phyloP scores from a whole-genome alignment of 2,797 vertebrate species.

The Muscicapa striata region DNA sequence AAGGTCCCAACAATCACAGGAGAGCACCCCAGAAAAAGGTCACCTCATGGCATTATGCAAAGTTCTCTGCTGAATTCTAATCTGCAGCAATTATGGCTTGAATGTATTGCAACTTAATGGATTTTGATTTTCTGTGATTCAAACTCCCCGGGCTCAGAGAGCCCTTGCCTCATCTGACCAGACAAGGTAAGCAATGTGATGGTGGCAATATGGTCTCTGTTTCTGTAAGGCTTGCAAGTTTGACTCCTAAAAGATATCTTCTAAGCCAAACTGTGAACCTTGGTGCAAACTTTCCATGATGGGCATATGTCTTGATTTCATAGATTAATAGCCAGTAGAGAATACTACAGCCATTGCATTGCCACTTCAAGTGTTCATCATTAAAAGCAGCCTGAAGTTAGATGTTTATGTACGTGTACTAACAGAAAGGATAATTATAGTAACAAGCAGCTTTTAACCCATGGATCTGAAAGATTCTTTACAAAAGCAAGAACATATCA shows the following conservation, averaged over 20 bases:
- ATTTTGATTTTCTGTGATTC: slow-evolving; percentile 55
- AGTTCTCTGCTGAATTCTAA: slow-evolving; percentile 77
- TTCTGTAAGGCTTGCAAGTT: background rate
- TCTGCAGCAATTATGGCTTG: slow-evolving; percentile 69
- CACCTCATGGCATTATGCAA: slow-evolving; percentile 68
- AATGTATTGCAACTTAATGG: slow-evolving; percentile 59
- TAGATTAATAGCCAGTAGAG: background rate
- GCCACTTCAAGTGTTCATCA: background rate
- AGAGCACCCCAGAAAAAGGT: slow-evolving; percentile 71
- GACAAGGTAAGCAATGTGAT: background rate
- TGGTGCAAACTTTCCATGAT: background rate
- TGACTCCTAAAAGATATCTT: background rate
- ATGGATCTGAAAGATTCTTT: background rate
- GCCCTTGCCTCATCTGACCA: background rate
- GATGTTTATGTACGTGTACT: background rate
- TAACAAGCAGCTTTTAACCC: background rate
- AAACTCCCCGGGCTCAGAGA: background rate
- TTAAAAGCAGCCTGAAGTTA: background rate
- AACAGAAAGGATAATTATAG: background rate
- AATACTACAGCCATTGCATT: background rate
- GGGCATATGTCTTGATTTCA: background rate
- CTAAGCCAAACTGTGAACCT: background rate
- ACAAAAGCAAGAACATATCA: background rate
- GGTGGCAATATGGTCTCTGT: background rate
- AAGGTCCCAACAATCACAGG: slow-evolving; percentile 66